Evolutionary conservation across 2,113 vertebrate species (phyloP).

Genomic region (Gadus macrocephalus): DNA sequence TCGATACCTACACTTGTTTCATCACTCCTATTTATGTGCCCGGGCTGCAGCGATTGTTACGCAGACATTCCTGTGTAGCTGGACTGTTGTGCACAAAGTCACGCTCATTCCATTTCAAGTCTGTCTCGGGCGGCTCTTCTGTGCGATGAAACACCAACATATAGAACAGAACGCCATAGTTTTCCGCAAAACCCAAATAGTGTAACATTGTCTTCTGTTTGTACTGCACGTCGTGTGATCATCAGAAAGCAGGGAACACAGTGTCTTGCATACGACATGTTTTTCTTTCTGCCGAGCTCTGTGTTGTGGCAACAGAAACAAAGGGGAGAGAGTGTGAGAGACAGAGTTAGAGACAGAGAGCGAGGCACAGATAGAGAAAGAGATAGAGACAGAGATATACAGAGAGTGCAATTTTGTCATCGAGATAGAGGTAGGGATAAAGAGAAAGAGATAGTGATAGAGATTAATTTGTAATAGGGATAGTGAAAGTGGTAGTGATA

Average conservation of each 20-base stretch:
- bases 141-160: slow-evolving; percentile 48
- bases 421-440: too few relatives aligned
- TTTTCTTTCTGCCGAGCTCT: not conserved
- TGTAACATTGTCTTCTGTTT: slow-evolving; percentile 45
- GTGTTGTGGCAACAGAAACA: too few relatives aligned
- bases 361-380: too few relatives aligned
- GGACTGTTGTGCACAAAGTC: slow-evolving; percentile 36
- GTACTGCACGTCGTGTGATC: slow-evolving; percentile 37
- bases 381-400: too few relatives aligned
- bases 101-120: slow-evolving; percentile 57
- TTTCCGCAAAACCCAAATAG: slow-evolving; percentile 47
- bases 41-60: slow-evolving; percentile 54
- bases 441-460: too few relatives aligned
- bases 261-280: slow-evolving; percentile 20
- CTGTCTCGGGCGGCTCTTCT: slow-evolving; percentile 51
- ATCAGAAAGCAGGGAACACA: slow-evolving; percentile 39
- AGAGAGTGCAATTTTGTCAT: too few relatives aligned
- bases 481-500: not conserved
- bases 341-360: too few relatives aligned
- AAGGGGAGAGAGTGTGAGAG: too few relatives aligned
- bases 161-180: slow-evolving; percentile 47
- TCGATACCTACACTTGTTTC: slow-evolving; percentile 27
- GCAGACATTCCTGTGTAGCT: slow-evolving; percentile 42
- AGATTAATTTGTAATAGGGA: not conserved
- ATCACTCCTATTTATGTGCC: slow-evolving; percentile 30